Evolutionary conservation across 1,140 invertebrate genomes (phyloP).

Genomic region (Drosophila quadrilineata): DNA sequence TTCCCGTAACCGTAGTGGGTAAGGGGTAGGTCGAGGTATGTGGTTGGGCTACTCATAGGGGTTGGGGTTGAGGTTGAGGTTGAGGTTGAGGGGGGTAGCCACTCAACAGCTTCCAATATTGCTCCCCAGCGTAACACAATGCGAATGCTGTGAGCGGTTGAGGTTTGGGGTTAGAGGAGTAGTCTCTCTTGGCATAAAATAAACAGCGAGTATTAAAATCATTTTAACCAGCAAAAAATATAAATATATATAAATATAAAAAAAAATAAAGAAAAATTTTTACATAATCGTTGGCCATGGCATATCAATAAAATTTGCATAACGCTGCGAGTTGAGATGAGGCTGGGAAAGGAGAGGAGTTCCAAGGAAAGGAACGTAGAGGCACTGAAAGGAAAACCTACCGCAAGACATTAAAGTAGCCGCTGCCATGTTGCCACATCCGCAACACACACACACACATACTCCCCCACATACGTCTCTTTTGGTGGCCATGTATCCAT

Average conservation of each 20-base stretch:
- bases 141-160: background rate
- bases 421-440: background rate
- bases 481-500: conserved; percentile 1
- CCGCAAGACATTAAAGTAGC: conserved; percentile 33
- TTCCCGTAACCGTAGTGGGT: too few relatives aligned
- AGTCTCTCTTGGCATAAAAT: background rate
- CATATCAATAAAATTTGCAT: conserved; percentile 73
- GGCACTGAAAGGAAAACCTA: background rate
- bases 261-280: too few relatives aligned
- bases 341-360: background rate
- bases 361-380: background rate
- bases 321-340: conserved; percentile 25
- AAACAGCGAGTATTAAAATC: conserved; percentile 29
- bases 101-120: too few relatives aligned
- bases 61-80: too few relatives aligned
- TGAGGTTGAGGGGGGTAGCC: too few relatives aligned
- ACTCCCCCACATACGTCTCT: background rate
- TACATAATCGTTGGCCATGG: conserved; percentile 64
- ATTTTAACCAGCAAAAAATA: conserved; percentile 28
- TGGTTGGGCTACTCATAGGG: too few relatives aligned
- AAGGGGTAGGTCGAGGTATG: too few relatives aligned
- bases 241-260: too few relatives aligned
- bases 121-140: conserved; percentile 55
- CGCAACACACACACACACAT: background rate
- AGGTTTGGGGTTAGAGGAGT: background rate